Percentiles rank a stretch among this genome's conserved stretches.
Evolutionary conservation across 37 sponge, comb jelly and placozoan genomes (phyloP).

Genomic region (Dysidea cf. avara): DNA sequence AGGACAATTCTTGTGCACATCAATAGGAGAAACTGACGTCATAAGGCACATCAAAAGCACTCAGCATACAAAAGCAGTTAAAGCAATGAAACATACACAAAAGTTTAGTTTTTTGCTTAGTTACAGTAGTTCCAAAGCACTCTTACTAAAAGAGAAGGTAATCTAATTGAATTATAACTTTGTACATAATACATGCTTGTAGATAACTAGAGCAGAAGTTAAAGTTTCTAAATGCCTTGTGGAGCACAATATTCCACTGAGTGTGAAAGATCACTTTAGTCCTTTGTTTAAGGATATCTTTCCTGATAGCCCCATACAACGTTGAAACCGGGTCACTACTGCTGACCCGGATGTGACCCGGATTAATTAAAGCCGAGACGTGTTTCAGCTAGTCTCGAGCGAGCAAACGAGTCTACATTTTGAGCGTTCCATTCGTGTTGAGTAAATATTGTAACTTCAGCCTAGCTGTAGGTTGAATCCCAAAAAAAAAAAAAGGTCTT

Average conservation of each 20-base stretch:
- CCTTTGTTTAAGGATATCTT: slow-evolving; percentile 46
- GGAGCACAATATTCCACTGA: slow-evolving; percentile 54
- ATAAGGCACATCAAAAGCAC: slow-evolving; percentile 23
- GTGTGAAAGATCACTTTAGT: slow-evolving; percentile 52
- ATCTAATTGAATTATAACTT: too few relatives aligned
- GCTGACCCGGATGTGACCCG: too few relatives aligned
- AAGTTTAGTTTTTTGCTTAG: not conserved
- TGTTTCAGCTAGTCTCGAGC: too few relatives aligned
- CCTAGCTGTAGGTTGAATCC: too few relatives aligned
- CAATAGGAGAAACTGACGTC: slow-evolving; percentile 50
- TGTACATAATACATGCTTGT: not conserved
- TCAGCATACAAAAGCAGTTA: slow-evolving; percentile 20
- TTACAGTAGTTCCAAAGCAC: too few relatives aligned
- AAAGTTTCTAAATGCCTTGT: slow-evolving; percentile 45
- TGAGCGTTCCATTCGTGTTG: too few relatives aligned
- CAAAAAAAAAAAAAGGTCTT: too few relatives aligned
- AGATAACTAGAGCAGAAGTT: slow-evolving; percentile 49
- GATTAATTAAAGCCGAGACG: too few relatives aligned
- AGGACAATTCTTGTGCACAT: slow-evolving; percentile 31
- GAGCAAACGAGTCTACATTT: too few relatives aligned
- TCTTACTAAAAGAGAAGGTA: too few relatives aligned
- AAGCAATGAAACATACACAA: slow-evolving; percentile 10
- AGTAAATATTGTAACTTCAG: too few relatives aligned
- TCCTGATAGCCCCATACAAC: slow-evolving; percentile 46
- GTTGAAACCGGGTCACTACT: too few relatives aligned